Base-by-base conservation (phyloP, 2,888 invertebrate genomes). In the Cephus sareptanus region DNA sequence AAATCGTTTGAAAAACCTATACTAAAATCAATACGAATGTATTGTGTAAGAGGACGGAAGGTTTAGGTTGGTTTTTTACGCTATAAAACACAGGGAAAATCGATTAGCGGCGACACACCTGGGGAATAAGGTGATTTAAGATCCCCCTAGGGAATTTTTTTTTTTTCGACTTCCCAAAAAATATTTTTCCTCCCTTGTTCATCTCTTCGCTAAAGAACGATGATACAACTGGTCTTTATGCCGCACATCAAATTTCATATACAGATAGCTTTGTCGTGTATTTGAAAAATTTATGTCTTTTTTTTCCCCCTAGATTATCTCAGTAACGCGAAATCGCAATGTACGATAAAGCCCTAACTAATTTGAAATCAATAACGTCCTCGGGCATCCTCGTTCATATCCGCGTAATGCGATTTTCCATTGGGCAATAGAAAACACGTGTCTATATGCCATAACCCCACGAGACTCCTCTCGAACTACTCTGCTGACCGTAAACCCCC, bases 301-400 rank as follows among this genome's bases (percentile, higher is more conserved):
- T 40, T 23, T 56, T 12, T 2, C 12, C 13, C 37, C 13, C 23
- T 23, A 9, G 1, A 56, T 23, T 23, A 23, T 6, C 56, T 56
- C 6, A 23, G 23, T 56, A 23, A 56, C 23, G 40, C 0, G 40
- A 9, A 56, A 56, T 23, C 23, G 56, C 23, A 9, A 56, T 56
- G 23, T 23, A 23, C 56, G 23, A 56, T 56, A 9, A 56, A 71
- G 71, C 71, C 71, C 11, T 1, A 33, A 71, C 71, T 71, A 71
- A 71, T 71, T 71, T 23, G 31, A 71, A 71, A 71, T 71, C 71
- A 31, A 71, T 71, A 71, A 71, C 71, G 6, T 70, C 30, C 70
- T 13, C 70, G 12, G 31, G 71, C 13, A 31, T 71, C 71, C 71
- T 15, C 71, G 71, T 34, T 15, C 71, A 23, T 71, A 31, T 71